Evolutionary conservation across 2,888 invertebrate species (phyloP).

Genomic region (Drosophila birchii): DNA sequence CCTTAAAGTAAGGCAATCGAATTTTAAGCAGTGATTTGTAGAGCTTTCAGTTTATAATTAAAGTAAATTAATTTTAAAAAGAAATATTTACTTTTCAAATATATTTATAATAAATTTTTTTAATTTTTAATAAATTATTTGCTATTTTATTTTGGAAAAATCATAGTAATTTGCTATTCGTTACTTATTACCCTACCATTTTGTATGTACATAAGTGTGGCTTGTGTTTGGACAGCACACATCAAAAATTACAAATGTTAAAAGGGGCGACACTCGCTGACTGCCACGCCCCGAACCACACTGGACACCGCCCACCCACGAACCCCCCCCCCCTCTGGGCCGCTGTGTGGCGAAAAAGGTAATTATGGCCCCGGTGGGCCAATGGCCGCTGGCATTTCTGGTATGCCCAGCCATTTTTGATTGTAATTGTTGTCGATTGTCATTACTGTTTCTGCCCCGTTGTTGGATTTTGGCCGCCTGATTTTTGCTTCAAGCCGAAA

Average conservation of each 20-base stretch:
- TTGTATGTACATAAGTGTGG: background rate
- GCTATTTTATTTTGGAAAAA: fast-evolving
- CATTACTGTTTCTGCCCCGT: constrained; percentile 73
- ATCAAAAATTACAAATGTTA: constrained; percentile 47
- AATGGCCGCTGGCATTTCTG: constrained; percentile 57
- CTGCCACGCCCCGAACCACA: constrained; percentile 41
- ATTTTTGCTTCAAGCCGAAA: constrained; percentile 46
- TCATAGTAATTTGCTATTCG: constrained; percentile 4
- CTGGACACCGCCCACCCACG: background rate
- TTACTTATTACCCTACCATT: background rate
- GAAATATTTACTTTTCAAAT: background rate
- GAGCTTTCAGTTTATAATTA: background rate
- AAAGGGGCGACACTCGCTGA: constrained; percentile 44
- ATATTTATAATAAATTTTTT: background rate
- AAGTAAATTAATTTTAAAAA: background rate
- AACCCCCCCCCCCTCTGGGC: background rate
- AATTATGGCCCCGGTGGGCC: constrained; percentile 62
- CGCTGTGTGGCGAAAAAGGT: constrained; percentile 54
- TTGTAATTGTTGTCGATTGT: constrained; percentile 81
- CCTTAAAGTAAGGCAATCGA: background rate
- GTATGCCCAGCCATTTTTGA: constrained; percentile 68
- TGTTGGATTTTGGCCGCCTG: constrained; percentile 70
- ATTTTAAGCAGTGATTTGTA: background rate
- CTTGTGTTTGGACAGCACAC: constrained; percentile 4
- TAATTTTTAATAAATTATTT: background rate